A percentile compares a stretch with the other conserved stretches of the same genome.
Conservation (phyloP, 2,113 vertebrate species). For the Phalacrocorax brasilianus region DNA sequence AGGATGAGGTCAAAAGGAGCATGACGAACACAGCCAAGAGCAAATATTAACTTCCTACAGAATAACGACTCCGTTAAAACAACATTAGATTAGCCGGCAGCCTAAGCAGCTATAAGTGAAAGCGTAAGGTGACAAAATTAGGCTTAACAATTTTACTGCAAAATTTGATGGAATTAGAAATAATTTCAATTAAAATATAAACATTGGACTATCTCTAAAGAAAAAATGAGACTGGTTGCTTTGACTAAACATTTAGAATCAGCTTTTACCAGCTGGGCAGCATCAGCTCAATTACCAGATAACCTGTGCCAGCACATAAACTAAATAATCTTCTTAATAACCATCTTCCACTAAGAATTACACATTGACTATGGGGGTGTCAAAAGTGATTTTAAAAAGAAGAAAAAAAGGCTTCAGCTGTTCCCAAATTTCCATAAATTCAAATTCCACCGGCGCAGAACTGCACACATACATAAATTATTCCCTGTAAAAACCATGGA, state of each 20-base stretch:
- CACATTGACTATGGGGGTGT: background rate
- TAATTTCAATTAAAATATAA: background rate
- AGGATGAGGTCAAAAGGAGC: background rate
- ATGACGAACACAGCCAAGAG: background rate
- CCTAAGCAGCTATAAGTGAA: background rate
- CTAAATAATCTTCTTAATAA: background rate
- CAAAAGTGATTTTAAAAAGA: background rate
- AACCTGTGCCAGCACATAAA: background rate
- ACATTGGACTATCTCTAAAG: background rate
- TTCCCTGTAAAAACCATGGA: rapidly evolving
- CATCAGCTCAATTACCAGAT: background rate
- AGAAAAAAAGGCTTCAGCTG: background rate
- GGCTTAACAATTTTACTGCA: background rate
- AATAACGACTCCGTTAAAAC: background rate
- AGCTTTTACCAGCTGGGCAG: constrained; percentile 35
- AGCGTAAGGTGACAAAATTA: rapidly evolving
- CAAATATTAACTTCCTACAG: background rate
- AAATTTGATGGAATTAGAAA: background rate
- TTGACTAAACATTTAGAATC: background rate
- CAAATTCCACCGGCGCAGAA: background rate
- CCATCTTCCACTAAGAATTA: background rate
- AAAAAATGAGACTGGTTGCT: background rate
- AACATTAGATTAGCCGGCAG: background rate
- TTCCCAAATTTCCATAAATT: background rate
- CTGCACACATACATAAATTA: background rate